Base-by-base conservation (phyloP, 2,797 vertebrate genomes). In the Enteromius afrohamiltoni region DNA sequence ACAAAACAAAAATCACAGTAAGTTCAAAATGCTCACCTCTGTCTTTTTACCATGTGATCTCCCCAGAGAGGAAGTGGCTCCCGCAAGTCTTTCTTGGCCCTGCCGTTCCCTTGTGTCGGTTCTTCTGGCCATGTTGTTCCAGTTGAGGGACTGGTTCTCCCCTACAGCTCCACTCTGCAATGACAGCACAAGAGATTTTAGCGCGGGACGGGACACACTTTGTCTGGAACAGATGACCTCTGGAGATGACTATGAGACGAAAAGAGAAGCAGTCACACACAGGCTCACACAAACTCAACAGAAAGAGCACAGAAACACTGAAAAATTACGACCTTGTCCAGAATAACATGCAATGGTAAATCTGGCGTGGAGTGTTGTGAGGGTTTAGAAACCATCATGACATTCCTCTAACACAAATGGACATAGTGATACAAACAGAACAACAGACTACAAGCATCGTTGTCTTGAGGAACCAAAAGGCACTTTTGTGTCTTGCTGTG, bases 401-500 rank as follows among this genome's bases (percentile, higher is more conserved):
- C 45, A 76, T 89, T 88, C 85, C 86, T 87, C 88, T 88, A 85
- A 89, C 91, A 89, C 91, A 89, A 92, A 92, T 86, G 88, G 88
- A 89, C 88, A 85, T 89, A 89, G 92, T 91, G 92, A 92, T 91
- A 90, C 92, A 91, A 92, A 93, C 91, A 89, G 79, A 84, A 60
- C 86, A 85, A 87, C 83, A 82, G 71, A 80, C 73, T 83, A 53
- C 92, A 91, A 94, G 92, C 84, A 90, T 87, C 85, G 80, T 86
- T 92, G 93, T 94, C 91, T 94, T 88, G 87, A 58, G 78, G 77
- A 92, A 85, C 85, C 90, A 85, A 94, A 93, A 91, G 93, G 89
- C 90, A 91, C 93, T 93, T 92, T 94, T 95, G 94, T 95, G 87
- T 75, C 88, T 73, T 58, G 88, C 90, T 87, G 87, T 90, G 88